Base-by-base conservation (phyloP, 1,140 invertebrate genomes). In the Bombyx mandarina region DNA sequence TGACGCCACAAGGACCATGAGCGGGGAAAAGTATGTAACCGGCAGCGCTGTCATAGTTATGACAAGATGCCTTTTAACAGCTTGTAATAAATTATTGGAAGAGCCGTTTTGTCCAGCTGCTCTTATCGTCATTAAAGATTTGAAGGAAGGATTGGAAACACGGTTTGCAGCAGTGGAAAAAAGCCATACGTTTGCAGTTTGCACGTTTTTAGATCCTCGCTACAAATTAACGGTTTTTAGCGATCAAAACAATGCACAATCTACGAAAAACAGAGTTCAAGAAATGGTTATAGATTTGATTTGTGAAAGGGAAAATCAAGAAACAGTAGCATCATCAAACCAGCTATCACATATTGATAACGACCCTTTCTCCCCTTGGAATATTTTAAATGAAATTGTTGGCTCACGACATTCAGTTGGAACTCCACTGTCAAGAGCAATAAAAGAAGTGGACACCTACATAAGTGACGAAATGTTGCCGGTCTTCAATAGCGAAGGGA, bases 1-100 rank as follows among this genome's bases (percentile, higher is more conserved):
- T 7, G 63, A 68, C 46, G 59, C 58, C 1, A 72, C 72, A 0
- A 48, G 56, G n/a, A 57, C 58, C 2, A 66, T 77, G 57, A 75
- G 72, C 58, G 72, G 63, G 1, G 64, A 76, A 63, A 69, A 67
- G 35, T 73, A 71, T 51, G 63, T 65, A 12, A 63, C 66, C 1
- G 68, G 55, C 8, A 63, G 64, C 52, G 60, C 58, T 0, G 50
- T 70, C 6, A 67, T 70, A 22, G 52, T 64, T 5, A 53, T 69
- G 45, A 63, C 62, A 42, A 45, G 55, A 8, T 65, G 67, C 48
- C 49, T 69, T 3, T 60, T 54, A 43, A 43, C 51, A 54, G 7
- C 56, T 1, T 69, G 63, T 50, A 22, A 54, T 3, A 51, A 51
- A 26, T 18, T 51, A 7, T 6, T 50, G 6, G 7, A 12, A 9